phyloP scores from a whole-genome alignment of 2,113 vertebrate genomes.

The Calonectris borealis region DNA sequence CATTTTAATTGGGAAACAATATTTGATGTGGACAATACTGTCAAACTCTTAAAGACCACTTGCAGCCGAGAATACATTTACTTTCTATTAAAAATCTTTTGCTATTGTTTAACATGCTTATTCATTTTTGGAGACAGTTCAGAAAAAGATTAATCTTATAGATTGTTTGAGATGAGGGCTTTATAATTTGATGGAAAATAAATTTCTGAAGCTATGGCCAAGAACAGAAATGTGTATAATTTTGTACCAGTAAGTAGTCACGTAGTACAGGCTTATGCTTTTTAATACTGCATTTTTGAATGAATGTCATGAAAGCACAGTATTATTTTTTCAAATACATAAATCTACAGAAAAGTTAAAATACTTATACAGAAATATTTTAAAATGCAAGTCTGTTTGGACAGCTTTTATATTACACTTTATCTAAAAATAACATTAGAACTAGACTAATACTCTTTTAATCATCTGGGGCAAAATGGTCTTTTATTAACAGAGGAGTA shows the following conservation, averaged over 20 bases:
- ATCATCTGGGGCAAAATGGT: background rate
- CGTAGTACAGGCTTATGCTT: background rate
- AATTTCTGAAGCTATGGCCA: background rate
- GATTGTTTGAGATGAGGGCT: background rate
- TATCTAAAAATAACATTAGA: background rate
- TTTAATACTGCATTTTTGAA: background rate
- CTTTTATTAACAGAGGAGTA: background rate
- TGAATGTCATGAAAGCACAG: background rate
- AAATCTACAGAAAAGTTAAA: background rate
- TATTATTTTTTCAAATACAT: background rate
- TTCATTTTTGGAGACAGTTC: background rate
- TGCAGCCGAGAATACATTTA: background rate
- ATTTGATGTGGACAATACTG: background rate
- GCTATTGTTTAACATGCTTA: background rate
- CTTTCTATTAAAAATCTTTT: background rate
- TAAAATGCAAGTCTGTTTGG: background rate
- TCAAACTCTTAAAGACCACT: background rate
- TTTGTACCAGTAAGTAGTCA: background rate
- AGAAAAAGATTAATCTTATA: background rate
- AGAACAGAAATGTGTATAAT: background rate
- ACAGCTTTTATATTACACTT: background rate
- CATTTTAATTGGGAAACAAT: background rate
- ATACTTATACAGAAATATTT: background rate
- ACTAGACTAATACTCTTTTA: background rate
- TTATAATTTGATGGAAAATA: background rate